Evolutionary conservation across 1,140 invertebrate species (phyloP), one percentile per base, ranked within the genome.

Genomic region (Ceratosolen solmsi): DNA sequence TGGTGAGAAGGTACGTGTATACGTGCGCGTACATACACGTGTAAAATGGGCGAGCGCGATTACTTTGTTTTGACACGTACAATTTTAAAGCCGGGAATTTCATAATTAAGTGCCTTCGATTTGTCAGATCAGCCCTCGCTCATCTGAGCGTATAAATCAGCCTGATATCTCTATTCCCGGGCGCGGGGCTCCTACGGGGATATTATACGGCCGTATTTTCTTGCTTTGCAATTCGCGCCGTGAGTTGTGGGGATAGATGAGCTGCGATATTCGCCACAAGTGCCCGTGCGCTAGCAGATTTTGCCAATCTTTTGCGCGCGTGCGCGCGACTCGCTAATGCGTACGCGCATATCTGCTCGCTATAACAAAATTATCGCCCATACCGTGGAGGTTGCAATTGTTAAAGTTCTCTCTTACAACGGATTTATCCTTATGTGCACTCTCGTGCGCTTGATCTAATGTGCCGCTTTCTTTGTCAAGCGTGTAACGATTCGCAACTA

Each of bases 121-220:
- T 82, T 82, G 75, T 82, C 75, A 65, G 81, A 79, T 78, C 81
- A 73, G 68, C 71, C 80, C 75, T 79, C 75, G 75, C 56, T 82
- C 81, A 74, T 79, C 81, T 65, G 75, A 73, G 65, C 41, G n/a
- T 36, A 65, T 82, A 82, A 82, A 82, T 82, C 81, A 78, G 85
- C 82, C 84, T 84, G 86, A 87, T 87, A 87, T 87, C 84, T 86
- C 83, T 84, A 86, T 87, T 84, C 70, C 72, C 60, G 78, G 82
- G 33, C 33, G 80, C 70, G 76, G 76, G 79, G 68, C 22, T 30
- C 5, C 20, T 15, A 30, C 68, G 33, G 27, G 60, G 15, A 65
- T 65, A 56, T 79, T 72, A 79, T 56, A 22, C 38, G 71, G 36
- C 4, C 22, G 22, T 54, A 74, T 70, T 70, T 70, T 41, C 72